These are phyloP conservation scores for Alcedo quadribrachys DNA, from an alignment of 2,797 vertebrate genomes.

Conservation along the genomic window DNA sequence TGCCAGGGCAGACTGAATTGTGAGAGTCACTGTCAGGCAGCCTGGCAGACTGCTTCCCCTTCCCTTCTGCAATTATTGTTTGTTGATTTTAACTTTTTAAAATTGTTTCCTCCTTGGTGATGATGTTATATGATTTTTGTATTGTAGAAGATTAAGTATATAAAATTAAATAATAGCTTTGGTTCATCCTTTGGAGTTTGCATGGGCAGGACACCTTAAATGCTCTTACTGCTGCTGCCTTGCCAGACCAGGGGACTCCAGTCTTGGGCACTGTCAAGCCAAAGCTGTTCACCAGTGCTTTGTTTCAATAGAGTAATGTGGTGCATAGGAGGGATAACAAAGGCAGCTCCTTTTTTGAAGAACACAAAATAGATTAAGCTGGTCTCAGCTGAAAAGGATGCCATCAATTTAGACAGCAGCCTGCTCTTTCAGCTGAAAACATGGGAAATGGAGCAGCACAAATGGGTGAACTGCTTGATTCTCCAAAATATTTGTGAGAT, in stretches of 20 bases:
- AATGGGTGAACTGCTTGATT: conserved; percentile 62
- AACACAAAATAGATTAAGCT: conserved; percentile 61
- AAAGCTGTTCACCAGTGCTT: conserved; percentile 48
- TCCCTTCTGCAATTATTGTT: not conserved
- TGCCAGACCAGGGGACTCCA: conserved; percentile 54
- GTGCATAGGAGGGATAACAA: conserved; percentile 40
- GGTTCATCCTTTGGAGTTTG: not conserved
- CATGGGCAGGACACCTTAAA: conserved; percentile 14
- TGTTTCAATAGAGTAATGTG: conserved; percentile 51
- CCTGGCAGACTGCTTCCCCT: not conserved
- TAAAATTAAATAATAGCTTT: not conserved
- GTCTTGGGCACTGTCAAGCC: not conserved
- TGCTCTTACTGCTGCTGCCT: not conserved
- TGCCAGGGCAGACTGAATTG: not conserved
- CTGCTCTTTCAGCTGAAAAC: conserved; percentile 69
- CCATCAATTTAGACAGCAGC: conserved; percentile 64
- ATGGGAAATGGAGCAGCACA: conserved; percentile 64
- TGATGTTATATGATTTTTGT: not conserved
- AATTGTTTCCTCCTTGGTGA: not conserved
- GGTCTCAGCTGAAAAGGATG: conserved; percentile 63
- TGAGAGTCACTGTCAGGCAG: not conserved
- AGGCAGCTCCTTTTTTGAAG: conserved; percentile 43
- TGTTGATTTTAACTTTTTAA: not conserved
- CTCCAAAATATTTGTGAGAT: conserved; percentile 65
- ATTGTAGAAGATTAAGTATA: not conserved